A percentile compares a stretch with the other conserved stretches of the same genome.
Conservation (phyloP, 2,888 invertebrate species). For the Meliscaeva auricollis region DNA sequence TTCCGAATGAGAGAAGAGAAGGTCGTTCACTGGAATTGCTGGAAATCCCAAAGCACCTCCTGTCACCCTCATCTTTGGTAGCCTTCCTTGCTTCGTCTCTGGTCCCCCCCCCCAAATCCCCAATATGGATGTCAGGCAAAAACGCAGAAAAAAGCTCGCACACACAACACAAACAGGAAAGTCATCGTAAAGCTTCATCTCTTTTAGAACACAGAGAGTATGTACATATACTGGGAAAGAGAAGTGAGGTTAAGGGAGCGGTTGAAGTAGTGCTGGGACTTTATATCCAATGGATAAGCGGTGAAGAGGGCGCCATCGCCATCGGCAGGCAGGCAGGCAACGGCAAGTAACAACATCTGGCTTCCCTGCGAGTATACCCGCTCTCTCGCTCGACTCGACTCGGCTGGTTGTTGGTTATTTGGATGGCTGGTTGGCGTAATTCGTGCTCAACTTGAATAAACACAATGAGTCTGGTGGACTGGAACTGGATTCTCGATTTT, state of each 20-base stretch:
- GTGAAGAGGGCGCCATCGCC: constrained; percentile 48
- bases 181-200: constrained; percentile 69
- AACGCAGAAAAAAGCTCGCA: constrained; percentile 65
- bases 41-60: constrained; percentile 26
- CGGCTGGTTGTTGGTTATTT: constrained; percentile 67
- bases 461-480: constrained; percentile 75
- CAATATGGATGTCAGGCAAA: constrained; percentile 17
- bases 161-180: constrained; percentile 71
- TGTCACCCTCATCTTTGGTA: too few species aligned
- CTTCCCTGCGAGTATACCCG: too few species aligned
- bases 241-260: neutral
- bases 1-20: constrained; percentile 63
- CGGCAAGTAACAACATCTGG: too few species aligned
- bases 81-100: neutral
- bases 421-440: constrained; percentile 73
- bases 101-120: neutral
- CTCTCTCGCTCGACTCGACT: constrained; percentile 23
- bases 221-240: neutral
- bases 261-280: neutral
- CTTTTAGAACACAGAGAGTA: constrained; percentile 21
- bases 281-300: constrained; percentile 58
- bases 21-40: constrained; percentile 72
- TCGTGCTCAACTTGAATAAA: constrained; percentile 76
- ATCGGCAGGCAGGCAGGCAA: constrained; percentile 5
- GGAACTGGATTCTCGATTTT: constrained; percentile 56